Base-by-base conservation (phyloP, 2,888 invertebrate species). In the Trissolcus brochymenae region DNA sequence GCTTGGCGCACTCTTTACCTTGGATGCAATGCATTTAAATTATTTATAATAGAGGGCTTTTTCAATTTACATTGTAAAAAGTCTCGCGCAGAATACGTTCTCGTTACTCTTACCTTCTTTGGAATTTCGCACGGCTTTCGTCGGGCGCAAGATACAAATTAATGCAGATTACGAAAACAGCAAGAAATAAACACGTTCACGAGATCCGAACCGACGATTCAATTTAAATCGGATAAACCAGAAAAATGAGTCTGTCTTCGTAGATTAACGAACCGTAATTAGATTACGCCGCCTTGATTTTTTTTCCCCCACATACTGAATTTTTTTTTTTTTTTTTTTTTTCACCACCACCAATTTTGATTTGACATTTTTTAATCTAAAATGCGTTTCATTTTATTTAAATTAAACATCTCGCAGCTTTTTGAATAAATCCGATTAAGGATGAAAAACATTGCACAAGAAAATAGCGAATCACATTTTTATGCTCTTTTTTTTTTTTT, bases 11-110 rank as follows among this genome's bases (percentile, higher is more conserved):
- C 46, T 60, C 65, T 80, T 82, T 74, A 68, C 71, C 62, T 46
- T 13, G 66, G 78, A 82, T 68, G 82, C 81, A 81, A 83, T 83
- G 82, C 83, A 82, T 86, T 85, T 84, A 82, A 83, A 82, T 85
- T 83, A 83, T 83, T 84, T 83, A 84, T 83, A 84, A 84, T 83
- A 79, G 79, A 57, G 60, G 81, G 80, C 80, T 82, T 82, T 83
- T 85, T 83, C 80, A 82, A 84, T 84, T 81, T 82, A 82, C 82
- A 81, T 80, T 81, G 80, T 78, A 79, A 81, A 79, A 81, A 78
- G 65, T 56, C 62, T 66, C 54, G 41, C 19, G 13, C 40, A 40
- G 50, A 55, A 56, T 64, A 56, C 57, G 7, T 17, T 72, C 64
- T 59, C 46, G 59, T 60, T 65, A 66, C 49, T 54, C 53, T 35